Percentiles rank a stretch among this genome's conserved stretches.
phyloP scores from a whole-genome alignment of 2,113 vertebrate genomes.

The Pedetes capensis region DNA sequence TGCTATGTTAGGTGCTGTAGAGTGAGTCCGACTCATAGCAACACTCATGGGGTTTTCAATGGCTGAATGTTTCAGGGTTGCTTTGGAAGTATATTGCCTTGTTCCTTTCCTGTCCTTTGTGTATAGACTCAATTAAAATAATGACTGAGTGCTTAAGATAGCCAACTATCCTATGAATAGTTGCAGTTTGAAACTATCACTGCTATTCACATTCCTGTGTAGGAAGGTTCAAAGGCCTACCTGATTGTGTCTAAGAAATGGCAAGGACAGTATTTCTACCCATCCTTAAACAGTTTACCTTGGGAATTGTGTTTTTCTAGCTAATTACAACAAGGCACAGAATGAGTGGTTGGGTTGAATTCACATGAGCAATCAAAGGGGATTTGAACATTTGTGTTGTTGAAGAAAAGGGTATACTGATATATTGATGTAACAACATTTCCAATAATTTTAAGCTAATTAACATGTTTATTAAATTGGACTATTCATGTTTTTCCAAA shows the following conservation, averaged over 20 bases:
- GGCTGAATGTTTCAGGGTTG: too few relatives aligned
- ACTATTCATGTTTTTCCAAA: not conserved
- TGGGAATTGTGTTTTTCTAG: slow-evolving; percentile 61
- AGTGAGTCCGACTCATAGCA: too few relatives aligned
- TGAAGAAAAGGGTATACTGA: slow-evolving; percentile 42
- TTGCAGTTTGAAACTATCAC: not conserved
- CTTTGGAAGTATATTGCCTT: too few relatives aligned
- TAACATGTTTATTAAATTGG: not conserved
- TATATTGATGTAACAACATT: not conserved
- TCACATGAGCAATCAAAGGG: slow-evolving; percentile 60
- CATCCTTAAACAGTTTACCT: slow-evolving; percentile 18
- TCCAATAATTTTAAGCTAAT: not conserved
- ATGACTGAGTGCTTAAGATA: not conserved
- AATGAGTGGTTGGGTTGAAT: slow-evolving; percentile 60
- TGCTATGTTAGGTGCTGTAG: too few relatives aligned
- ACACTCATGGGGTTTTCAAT: too few relatives aligned
- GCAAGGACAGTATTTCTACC: not conserved
- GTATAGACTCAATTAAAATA: not conserved
- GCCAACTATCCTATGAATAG: not conserved
- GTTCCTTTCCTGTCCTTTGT: not conserved
- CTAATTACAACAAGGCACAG: slow-evolving; percentile 63
- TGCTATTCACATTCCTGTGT: slow-evolving; percentile 33
- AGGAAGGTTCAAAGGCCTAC: not conserved
- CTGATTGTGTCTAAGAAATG: not conserved
- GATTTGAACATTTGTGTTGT: slow-evolving; percentile 70